phyloP scores from a whole-genome alignment of 2,888 invertebrate genomes.

The Autographa pulchrina region DNA sequence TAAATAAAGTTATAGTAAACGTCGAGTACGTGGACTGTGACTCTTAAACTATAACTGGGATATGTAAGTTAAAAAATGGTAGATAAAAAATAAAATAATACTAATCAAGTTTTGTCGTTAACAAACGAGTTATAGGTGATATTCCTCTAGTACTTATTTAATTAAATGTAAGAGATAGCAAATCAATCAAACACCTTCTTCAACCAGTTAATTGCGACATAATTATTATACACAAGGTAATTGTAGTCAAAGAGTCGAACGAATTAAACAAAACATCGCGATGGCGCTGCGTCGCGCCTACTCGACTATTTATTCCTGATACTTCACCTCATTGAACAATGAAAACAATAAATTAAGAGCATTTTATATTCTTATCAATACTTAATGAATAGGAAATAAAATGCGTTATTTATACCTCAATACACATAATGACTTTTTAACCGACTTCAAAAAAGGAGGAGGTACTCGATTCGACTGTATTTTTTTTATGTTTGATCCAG shows the following conservation, averaged over 20 bases:
- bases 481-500: too few species aligned
- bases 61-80: too few species aligned
- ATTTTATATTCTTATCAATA: conserved; percentile 44
- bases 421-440: background rate
- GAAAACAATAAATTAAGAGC: conserved; percentile 46
- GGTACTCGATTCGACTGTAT: too few species aligned
- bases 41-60: too few species aligned
- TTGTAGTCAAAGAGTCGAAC: background rate
- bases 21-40: too few species aligned
- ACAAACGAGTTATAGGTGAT: too few species aligned
- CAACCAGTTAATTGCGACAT: background rate
- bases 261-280: conserved; percentile 21
- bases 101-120: too few species aligned
- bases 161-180: background rate
- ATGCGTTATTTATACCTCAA: conserved; percentile 11
- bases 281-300: background rate
- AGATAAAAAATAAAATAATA: too few species aligned
- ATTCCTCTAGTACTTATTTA: background rate
- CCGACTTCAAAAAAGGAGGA: too few species aligned
- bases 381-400: conserved; percentile 48
- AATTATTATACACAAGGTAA: background rate
- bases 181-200: too few species aligned
- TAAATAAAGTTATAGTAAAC: too few species aligned
- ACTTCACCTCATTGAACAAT: conserved; percentile 53
- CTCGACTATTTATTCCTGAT: conserved; percentile 41